These are phyloP conservation scores for Caenorhabditis virilis DNA, from an alignment of 2,888 invertebrate species.

Conservation along the genomic window DNA sequence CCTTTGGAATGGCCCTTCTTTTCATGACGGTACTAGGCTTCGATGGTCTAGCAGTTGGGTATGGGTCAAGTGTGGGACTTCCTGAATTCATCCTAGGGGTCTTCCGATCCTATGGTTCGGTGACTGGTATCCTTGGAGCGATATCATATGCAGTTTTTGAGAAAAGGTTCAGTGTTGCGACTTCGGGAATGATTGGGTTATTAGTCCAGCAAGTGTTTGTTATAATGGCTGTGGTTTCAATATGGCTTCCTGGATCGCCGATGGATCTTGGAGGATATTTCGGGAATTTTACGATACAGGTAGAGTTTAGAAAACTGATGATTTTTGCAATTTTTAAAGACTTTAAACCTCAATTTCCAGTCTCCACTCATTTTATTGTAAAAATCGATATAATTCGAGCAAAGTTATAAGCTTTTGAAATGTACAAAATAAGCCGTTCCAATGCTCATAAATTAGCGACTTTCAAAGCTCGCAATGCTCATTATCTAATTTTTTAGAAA, in stretches of 20 bases:
- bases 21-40: slow-evolving; percentile 66
- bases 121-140: slow-evolving; percentile 56
- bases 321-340: too few species aligned
- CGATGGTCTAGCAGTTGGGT: slow-evolving; percentile 63
- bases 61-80: slow-evolving; percentile 57
- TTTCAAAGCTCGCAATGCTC: too few species aligned
- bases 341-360: too few species aligned
- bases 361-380: too few species aligned
- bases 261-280: slow-evolving; percentile 53
- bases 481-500: too few species aligned
- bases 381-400: too few species aligned
- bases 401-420: too few species aligned
- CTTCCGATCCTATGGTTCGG: slow-evolving; percentile 51
- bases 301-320: too few species aligned
- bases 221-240: slow-evolving; percentile 54
- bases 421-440: too few species aligned
- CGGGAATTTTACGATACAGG: slow-evolving; percentile 19
- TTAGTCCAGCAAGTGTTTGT: slow-evolving; percentile 57
- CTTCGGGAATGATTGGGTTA: slow-evolving; percentile 60
- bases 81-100: slow-evolving; percentile 57
- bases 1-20: slow-evolving; percentile 59
- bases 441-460: too few species aligned
- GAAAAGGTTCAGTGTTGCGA: slow-evolving; percentile 51
- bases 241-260: slow-evolving; percentile 61
- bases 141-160: slow-evolving; percentile 59